phyloP scores from a whole-genome alignment of 2,797 vertebrate genomes.

The Enteromius trimaculatus region DNA sequence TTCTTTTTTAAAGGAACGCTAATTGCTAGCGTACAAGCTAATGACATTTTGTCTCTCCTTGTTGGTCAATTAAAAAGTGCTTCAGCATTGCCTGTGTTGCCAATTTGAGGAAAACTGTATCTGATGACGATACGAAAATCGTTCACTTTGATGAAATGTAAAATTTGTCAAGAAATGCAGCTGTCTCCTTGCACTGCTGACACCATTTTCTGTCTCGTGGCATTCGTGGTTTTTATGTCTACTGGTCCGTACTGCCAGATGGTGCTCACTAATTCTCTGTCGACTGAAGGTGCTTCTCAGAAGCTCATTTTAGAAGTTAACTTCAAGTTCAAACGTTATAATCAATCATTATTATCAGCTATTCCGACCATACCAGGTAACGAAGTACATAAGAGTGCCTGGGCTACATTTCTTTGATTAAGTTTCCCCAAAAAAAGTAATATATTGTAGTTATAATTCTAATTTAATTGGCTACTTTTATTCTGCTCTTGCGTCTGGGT shows the following conservation, averaged over 20 bases:
- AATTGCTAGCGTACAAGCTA: background rate
- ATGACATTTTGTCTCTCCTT: background rate
- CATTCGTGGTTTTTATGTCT: slow-evolving; percentile 12
- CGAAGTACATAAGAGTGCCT: background rate
- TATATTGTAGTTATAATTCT: background rate
- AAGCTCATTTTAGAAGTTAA: slow-evolving; percentile 24
- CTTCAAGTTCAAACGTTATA: slow-evolving; percentile 19
- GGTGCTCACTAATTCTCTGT: slow-evolving; percentile 5
- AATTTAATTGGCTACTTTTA: background rate
- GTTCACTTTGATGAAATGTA: background rate
- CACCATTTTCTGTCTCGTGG: background rate
- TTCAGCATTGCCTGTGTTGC: background rate
- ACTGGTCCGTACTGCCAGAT: slow-evolving; percentile 20
- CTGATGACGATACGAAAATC: background rate
- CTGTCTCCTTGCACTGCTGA: slow-evolving; percentile 4
- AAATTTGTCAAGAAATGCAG: slow-evolving; percentile 7
- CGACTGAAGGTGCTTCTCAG: background rate
- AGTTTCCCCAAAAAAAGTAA: slow-evolving; percentile 3
- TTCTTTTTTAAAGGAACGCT: background rate
- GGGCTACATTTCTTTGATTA: background rate
- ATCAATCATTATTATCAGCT: slow-evolving; percentile 3
- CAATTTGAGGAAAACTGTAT: slow-evolving; percentile 7
- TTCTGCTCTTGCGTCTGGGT: background rate
- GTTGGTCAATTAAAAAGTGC: background rate
- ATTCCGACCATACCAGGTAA: background rate